phyloP scores from a whole-genome alignment of 2,113 vertebrate species.

The Erpornis zantholeuca region DNA sequence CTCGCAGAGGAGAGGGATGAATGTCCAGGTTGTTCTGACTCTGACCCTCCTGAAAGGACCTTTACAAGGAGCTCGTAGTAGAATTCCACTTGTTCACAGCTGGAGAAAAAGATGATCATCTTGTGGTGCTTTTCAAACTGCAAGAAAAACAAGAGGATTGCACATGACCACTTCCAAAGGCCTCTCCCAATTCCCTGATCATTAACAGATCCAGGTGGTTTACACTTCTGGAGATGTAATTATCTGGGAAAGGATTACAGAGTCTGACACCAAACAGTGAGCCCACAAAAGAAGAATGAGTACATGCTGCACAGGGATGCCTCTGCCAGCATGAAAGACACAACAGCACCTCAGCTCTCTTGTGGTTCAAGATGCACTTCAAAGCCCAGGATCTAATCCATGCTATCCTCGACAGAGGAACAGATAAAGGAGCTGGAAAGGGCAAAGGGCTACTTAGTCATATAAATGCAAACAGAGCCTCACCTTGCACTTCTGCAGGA shows the following conservation, averaged over 20 bases:
- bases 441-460: not conserved
- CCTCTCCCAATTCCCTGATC: not conserved
- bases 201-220: not conserved
- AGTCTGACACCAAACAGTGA: not conserved
- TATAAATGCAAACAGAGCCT: not conserved
- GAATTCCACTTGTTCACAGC: slow-evolving; percentile 93
- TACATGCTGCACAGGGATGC: not conserved
- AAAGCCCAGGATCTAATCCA: slow-evolving; percentile 7
- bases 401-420: not conserved
- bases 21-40: not conserved
- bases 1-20: not conserved
- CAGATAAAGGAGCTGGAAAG: not conserved
- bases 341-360: not conserved
- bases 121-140: slow-evolving; percentile 86
- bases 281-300: not conserved
- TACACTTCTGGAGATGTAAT: not conserved
- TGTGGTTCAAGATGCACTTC: not conserved
- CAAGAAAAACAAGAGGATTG: not conserved
- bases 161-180: not conserved
- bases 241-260: not conserved
- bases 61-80: slow-evolving; percentile 78
- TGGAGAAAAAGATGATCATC: slow-evolving; percentile 90
- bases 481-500: slow-evolving; percentile 90
- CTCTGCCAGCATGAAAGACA: not conserved
- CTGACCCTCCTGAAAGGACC: slow-evolving; percentile 69